phyloP scores from a whole-genome alignment of 2,113 vertebrate species.

The Capreolus pygargus region DNA sequence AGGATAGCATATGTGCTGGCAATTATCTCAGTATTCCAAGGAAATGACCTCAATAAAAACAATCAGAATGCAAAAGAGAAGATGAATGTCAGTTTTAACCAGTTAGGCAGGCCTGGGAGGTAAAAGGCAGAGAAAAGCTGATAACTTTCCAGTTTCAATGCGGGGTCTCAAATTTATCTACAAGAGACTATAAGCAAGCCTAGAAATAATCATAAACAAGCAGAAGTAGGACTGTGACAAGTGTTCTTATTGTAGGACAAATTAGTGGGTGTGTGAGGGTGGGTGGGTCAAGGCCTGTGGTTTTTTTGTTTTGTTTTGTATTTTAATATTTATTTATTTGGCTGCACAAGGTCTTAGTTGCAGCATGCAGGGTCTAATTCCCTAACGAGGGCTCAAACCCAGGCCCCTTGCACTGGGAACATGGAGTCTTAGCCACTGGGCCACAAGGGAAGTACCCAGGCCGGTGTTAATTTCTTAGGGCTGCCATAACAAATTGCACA shows the following conservation, averaged over 20 bases:
- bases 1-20: background rate
- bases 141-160: background rate
- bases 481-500: background rate
- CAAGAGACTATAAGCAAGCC: background rate
- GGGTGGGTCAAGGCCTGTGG: background rate
- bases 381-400: background rate
- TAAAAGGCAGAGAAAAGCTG: background rate
- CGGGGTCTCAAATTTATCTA: background rate
- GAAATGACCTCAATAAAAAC: background rate
- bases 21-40: background rate
- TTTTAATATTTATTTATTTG: background rate
- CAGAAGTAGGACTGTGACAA: background rate
- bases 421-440: background rate
- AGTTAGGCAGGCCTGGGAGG: background rate
- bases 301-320: background rate
- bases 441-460: background rate
- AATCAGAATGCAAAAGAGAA: background rate
- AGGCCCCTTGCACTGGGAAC: background rate
- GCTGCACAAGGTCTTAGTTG: background rate
- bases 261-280: background rate
- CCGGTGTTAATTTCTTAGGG: background rate
- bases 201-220: background rate
- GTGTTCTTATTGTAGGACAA: background rate
- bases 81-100: background rate
- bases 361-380: background rate